Conservation (phyloP, 2,113 vertebrate species). For the Tyrannus savana region DNA sequence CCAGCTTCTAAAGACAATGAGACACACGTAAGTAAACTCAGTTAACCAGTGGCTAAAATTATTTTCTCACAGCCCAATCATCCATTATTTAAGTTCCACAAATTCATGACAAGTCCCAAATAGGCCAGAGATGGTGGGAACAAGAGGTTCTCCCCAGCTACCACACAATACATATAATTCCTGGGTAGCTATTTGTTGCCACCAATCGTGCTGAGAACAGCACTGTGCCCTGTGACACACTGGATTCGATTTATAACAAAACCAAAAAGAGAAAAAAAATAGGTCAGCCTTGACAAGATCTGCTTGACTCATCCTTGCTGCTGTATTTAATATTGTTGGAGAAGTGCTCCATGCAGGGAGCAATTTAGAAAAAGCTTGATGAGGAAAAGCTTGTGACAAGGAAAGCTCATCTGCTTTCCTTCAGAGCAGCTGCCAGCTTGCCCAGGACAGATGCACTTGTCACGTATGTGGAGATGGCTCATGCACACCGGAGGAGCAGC, state of each 20-base stretch:
- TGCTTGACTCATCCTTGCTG: slow-evolving; percentile 19
- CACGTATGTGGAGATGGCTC: background rate
- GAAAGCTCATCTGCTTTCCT: slow-evolving; percentile 14
- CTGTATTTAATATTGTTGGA: background rate
- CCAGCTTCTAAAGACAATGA: background rate
- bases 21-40: background rate
- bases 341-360: slow-evolving; percentile 1
- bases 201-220: background rate
- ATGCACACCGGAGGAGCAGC: background rate
- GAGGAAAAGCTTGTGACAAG: slow-evolving; percentile 3
- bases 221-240: background rate
- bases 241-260: slow-evolving; percentile 4
- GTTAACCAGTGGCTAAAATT: background rate
- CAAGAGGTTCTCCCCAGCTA: background rate
- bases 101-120: background rate
- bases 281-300: background rate
- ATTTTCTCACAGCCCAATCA: slow-evolving; percentile 1
- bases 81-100: background rate
- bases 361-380: slow-evolving; percentile 8
- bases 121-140: background rate
- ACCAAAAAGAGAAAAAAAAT: slow-evolving; percentile 23
- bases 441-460: slow-evolving; percentile 1
- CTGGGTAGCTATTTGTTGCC: background rate
- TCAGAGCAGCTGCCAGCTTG: background rate
- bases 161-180: slow-evolving; percentile 5